Conservation (phyloP, 2,888 invertebrate species). For the Aphodius sticticus region DNA sequence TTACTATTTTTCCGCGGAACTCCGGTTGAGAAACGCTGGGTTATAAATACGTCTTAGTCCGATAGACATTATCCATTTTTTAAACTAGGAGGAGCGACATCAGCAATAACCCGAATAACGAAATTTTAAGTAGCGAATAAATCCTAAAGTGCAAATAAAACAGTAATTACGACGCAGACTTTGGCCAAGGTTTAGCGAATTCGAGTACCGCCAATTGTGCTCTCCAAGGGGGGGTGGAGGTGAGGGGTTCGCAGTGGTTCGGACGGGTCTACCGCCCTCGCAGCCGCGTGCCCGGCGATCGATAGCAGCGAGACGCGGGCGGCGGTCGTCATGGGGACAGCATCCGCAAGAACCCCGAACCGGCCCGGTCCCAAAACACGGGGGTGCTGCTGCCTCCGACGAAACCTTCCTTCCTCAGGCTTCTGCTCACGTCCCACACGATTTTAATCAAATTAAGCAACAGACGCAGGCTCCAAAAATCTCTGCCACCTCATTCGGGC, state of each 20-base stretch:
- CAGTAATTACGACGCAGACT: not conserved
- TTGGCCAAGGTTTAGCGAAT: not conserved
- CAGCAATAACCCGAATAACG: not conserved
- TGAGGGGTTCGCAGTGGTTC: constrained; percentile 34
- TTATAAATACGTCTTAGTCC: no score
- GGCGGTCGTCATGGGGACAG: constrained; percentile 46
- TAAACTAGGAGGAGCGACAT: no score
- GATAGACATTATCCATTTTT: no score
- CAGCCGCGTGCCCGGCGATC: not conserved
- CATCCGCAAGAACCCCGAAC: constrained; percentile 30
- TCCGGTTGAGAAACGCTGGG: no score
- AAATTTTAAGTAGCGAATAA: not conserved
- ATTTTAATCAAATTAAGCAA: not conserved
- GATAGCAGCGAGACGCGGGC: constrained; percentile 30
- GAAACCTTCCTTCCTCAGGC: not conserved
- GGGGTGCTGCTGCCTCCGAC: constrained; percentile 10
- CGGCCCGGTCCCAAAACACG: not conserved
- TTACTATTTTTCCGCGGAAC: no score
- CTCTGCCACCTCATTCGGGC: not conserved
- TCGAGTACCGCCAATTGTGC: not conserved
- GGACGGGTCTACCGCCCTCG: constrained; percentile 9
- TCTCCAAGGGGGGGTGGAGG: constrained; percentile 15
- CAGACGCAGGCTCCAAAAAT: not conserved
- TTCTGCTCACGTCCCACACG: not conserved
- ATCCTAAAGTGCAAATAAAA: not conserved